Evolutionary conservation across 1,140 invertebrate genomes (phyloP).

Genomic region (Drosophila mauritiana): DNA sequence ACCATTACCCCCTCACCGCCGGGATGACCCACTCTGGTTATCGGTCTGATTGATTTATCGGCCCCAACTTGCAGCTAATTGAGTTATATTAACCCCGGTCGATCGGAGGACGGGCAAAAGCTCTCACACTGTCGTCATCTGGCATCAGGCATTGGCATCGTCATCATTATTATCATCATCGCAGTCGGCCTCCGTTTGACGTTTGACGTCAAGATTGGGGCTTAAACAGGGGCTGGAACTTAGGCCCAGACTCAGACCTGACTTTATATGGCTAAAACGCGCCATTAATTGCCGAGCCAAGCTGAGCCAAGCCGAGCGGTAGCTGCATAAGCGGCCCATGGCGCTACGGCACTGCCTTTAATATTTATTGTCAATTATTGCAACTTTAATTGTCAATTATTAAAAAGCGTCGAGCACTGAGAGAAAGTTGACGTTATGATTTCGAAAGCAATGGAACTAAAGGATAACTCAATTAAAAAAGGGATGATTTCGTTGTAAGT

Average conservation of each 20-base stretch:
- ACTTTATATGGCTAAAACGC: conserved; percentile 78
- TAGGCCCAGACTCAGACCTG: conserved; percentile 32
- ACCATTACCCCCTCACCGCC: not conserved
- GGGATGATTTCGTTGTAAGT: too few relatives aligned
- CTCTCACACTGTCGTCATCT: conserved; percentile 58
- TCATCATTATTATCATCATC: conserved; percentile 47
- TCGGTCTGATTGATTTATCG: conserved; percentile 75
- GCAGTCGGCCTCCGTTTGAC: conserved; percentile 34
- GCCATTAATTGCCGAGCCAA: conserved; percentile 69
- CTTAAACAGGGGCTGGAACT: conserved; percentile 40
- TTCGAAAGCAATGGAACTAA: too few relatives aligned
- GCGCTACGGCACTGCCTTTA: conserved; percentile 54
- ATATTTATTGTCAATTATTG: conserved; percentile 83
- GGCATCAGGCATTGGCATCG: conserved; percentile 11
- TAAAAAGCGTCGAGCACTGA: conserved; percentile 57
- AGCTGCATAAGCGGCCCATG: conserved; percentile 37
- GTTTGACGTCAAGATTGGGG: conserved; percentile 44
- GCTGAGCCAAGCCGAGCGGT: conserved; percentile 4
- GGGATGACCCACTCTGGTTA: conserved; percentile 34
- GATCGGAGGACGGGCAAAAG: conserved; percentile 10
- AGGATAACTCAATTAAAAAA: not conserved
- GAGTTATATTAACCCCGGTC: conserved; percentile 67
- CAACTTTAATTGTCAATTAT: conserved; percentile 81
- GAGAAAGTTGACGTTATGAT: conserved; percentile 1
- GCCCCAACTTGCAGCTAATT: conserved; percentile 60